Percentiles rank a stretch among this genome's conserved stretches.
Evolutionary conservation across 2,113 vertebrate species (phyloP).

Genomic region (Neotoma lepida): DNA sequence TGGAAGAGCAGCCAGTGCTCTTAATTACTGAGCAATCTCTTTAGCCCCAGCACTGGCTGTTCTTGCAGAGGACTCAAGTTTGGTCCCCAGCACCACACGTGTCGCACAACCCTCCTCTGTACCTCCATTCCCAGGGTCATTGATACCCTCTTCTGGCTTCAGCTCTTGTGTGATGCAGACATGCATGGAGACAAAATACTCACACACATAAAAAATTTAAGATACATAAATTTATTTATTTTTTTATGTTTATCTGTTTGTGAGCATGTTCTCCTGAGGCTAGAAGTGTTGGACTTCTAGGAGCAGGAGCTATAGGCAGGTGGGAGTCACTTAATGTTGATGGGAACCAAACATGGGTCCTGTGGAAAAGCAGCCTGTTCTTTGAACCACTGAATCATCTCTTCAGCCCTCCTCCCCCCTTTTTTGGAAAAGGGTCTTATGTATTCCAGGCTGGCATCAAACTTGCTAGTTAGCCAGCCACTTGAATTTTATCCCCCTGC

Average conservation of each 20-base stretch:
- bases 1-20: neutral
- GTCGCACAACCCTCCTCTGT: neutral
- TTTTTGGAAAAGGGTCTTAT: neutral
- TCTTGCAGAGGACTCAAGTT: neutral
- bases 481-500: neutral
- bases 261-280: neutral
- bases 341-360: neutral
- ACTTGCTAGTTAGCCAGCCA: neutral
- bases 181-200: neutral
- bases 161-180: neutral
- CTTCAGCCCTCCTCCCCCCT: too few relatives aligned
- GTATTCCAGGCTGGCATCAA: neutral
- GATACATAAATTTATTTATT: neutral
- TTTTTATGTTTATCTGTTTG: neutral
- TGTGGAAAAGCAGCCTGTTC: neutral
- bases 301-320: neutral
- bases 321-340: neutral
- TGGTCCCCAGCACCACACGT: neutral
- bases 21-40: neutral
- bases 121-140: neutral
- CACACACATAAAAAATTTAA: neutral
- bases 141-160: neutral
- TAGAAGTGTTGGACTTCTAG: neutral
- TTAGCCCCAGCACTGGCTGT: neutral
- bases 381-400: neutral